Evolutionary conservation across 2,888 invertebrate species (phyloP), one percentile per base, ranked within the genome.

Genomic region (Apotomis turbidana): DNA sequence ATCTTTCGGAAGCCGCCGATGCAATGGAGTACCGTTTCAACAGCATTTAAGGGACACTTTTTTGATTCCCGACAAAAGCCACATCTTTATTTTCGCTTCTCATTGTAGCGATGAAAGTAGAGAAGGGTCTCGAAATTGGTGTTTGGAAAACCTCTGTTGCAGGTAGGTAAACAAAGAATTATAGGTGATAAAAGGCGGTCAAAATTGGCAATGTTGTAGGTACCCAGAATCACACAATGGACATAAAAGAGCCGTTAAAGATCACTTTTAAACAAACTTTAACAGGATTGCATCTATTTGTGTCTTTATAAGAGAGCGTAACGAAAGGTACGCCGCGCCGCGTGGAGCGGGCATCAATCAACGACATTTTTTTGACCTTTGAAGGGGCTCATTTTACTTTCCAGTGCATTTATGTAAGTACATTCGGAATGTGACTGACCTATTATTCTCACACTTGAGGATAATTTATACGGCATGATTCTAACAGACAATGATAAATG

Each of bases 291-390:
- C 71, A 68, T 61, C 73, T 73, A 74, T 78, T 76, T 78, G 76
- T 77, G 74, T 72, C 74, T 57, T 68, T 71, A 15, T 63, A 74
- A 74, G 76, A 71, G 74, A 64, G 76, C 80, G 79, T 81, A 77
- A 78, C 78, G 78, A 77, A 80, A 79, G 74, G 72, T 62, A 55
- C 44, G 44, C 36, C n/a, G 70, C 44, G 44, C 36, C n/a, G 70
- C 71, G 73, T 73, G 74, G 73, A 57, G 68, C 71, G 78, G 70
- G 68, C 79, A 83, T 83, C 80, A 80, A 84, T 83, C 83, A 85
- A 79, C 76, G 76, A 78, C 77, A 77, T 72, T 76, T 76, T 69
- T 74, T 74, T 78, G 78, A 80, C 77, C 80, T 79, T 74, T 70
- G 74, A 2, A 55, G 55, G 74, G 61, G 55, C 64, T 68, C 54